These are phyloP conservation scores for Mesoligia furuncula DNA, from an alignment of 2,888 invertebrate genomes.

Conservation along the genomic window DNA sequence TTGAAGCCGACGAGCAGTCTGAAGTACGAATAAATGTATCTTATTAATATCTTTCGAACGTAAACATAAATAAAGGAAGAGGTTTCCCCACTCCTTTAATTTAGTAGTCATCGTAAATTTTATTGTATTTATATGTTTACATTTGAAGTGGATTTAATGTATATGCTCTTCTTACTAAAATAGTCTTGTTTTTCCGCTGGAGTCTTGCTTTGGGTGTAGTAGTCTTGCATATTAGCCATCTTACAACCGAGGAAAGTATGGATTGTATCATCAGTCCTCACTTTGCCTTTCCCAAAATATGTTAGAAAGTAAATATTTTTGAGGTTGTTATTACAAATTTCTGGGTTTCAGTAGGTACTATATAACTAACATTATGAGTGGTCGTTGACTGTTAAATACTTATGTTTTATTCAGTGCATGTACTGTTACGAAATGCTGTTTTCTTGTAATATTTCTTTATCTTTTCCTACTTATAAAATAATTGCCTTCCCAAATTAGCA, in stretches of 20 bases:
- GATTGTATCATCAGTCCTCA: neutral
- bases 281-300: neutral
- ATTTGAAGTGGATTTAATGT: constrained; percentile 25
- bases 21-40: constrained; percentile 71
- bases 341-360: neutral
- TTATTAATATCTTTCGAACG: constrained; percentile 64
- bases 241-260: neutral
- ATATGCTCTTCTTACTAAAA: constrained; percentile 24
- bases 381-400: constrained; percentile 36
- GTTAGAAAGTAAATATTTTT: neutral
- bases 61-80: constrained; percentile 55
- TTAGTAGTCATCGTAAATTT: constrained; percentile 49
- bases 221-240: neutral
- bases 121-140: constrained; percentile 38
- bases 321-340: constrained; percentile 8
- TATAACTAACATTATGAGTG: constrained; percentile 23
- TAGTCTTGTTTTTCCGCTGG: constrained; percentile 11
- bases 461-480: neutral
- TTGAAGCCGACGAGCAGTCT: constrained; percentile 64
- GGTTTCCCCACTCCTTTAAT: constrained; percentile 54
- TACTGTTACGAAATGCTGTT: constrained; percentile 6
- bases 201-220: neutral
- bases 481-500: neutral
- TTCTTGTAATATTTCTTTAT: neutral
- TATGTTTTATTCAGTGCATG: neutral